phyloP scores from a whole-genome alignment of 2,888 invertebrate genomes.

The Ochlodes sylvanus region DNA sequence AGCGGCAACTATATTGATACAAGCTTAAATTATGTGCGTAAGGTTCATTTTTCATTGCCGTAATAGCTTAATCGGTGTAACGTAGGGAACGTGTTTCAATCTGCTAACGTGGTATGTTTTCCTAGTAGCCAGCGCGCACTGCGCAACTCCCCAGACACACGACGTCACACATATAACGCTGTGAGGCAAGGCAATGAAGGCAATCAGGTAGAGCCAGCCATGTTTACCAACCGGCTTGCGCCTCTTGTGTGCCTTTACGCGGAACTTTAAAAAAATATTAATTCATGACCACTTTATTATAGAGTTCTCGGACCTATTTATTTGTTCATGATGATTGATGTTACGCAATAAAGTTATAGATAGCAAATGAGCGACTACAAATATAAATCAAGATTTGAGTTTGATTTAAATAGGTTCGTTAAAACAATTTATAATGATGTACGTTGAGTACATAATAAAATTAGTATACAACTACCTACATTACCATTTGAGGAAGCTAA shows the following conservation, averaged over 20 bases:
- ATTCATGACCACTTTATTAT: background rate
- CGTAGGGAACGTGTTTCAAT: conserved; percentile 61
- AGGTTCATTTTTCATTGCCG: conserved; percentile 45
- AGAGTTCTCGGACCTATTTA: background rate
- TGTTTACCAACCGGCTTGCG: conserved; percentile 42
- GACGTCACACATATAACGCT: conserved; percentile 67
- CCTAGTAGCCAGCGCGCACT: conserved; percentile 82
- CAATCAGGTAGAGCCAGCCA: conserved; percentile 40
- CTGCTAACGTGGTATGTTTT: conserved; percentile 61
- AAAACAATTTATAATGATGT: no score
- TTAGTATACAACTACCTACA: no score
- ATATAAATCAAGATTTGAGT: no score
- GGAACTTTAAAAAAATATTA: conserved; percentile 33
- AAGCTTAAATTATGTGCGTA: conserved; percentile 27
- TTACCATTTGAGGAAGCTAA: no score
- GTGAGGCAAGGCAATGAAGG: conserved; percentile 45
- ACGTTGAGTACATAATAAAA: no score
- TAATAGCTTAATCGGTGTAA: conserved; percentile 45
- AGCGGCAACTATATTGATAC: background rate
- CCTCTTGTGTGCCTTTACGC: conserved; percentile 44
- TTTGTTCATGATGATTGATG: background rate
- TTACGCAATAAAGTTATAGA: no score
- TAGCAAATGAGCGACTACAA: no score
- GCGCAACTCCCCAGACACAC: conserved; percentile 83
- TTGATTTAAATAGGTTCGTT: no score